Evolutionary conservation across 2,113 vertebrate species (phyloP).

Genomic region (Salvelinus fontinalis): DNA sequence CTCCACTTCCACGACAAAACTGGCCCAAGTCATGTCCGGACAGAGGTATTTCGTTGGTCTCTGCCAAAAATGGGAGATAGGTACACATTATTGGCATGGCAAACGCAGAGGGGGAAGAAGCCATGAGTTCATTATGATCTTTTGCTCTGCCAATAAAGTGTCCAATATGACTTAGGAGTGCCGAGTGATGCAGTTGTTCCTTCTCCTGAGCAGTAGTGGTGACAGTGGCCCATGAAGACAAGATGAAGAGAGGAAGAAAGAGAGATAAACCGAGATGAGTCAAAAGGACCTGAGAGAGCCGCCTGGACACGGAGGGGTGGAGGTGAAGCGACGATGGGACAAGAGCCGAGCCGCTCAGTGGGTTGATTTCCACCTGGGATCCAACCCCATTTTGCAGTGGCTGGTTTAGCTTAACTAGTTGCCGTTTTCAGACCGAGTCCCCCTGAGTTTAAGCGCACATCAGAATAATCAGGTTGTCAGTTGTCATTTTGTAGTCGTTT

Average conservation of each 20-base stretch:
- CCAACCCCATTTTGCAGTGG: conserved; percentile 26
- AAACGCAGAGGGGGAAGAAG: background rate
- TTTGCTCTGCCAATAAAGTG: conserved; percentile 13
- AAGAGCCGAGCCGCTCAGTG: conserved; percentile 34
- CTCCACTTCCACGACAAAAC: conserved; percentile 34
- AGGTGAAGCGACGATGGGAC: conserved; percentile 43
- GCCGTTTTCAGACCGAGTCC: conserved; percentile 7
- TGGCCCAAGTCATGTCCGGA: conserved; percentile 47
- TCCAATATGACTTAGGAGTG: conserved; percentile 34
- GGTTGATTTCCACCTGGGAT: conserved; percentile 44
- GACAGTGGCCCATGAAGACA: conserved; percentile 47
- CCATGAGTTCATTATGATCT: conserved; percentile 11
- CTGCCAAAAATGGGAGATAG: conserved; percentile 38
- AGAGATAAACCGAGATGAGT: conserved; percentile 29
- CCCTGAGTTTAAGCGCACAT: too few species aligned
- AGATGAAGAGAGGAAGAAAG: conserved; percentile 7
- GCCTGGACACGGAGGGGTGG: conserved; percentile 34
- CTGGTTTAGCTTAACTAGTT: conserved; percentile 55
- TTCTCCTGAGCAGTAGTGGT: conserved; percentile 61
- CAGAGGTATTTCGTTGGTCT: conserved; percentile 60
- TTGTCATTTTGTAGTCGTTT: too few species aligned
- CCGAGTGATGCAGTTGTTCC: conserved; percentile 42
- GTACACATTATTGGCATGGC: conserved; percentile 57
- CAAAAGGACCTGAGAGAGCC: conserved; percentile 24
- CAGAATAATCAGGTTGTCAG: too few species aligned